Conservation (phyloP, 2,888 invertebrate genomes). For the Cataglyphis altisquamis region DNA sequence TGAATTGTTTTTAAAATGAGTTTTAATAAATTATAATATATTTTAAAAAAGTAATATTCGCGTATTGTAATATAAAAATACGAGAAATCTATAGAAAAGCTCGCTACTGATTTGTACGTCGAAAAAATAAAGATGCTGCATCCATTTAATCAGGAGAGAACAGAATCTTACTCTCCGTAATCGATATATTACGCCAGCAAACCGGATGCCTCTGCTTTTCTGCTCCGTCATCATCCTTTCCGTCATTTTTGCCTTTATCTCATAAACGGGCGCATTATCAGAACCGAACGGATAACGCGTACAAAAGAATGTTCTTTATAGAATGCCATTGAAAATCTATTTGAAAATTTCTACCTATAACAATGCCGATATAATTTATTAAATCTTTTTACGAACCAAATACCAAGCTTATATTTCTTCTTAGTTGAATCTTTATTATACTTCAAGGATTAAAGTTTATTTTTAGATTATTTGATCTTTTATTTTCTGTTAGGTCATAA, state of each 20-base stretch:
- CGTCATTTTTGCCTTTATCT: conserved; percentile 11
- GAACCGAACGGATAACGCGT: not conserved
- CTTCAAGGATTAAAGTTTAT: conserved; percentile 23
- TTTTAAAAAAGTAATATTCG: not conserved
- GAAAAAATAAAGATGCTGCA: not conserved
- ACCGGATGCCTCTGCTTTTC: not conserved
- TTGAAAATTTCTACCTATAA: conserved; percentile 19
- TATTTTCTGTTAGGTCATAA: conserved; percentile 2
- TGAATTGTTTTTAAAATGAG: not conserved
- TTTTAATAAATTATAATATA: not conserved
- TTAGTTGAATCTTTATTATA: conserved; percentile 1
- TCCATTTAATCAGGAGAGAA: not conserved
- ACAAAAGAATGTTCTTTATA: conserved; percentile 22
- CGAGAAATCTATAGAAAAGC: not conserved
- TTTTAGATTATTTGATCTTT: conserved; percentile 26
- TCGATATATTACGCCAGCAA: conserved; percentile 1
- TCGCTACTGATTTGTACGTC: not conserved
- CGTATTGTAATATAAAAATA: not conserved
- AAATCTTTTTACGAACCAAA: conserved; percentile 5
- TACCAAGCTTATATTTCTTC: not conserved
- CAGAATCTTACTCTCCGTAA: not conserved
- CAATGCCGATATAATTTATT: conserved; percentile 19
- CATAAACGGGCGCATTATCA: conserved; percentile 11
- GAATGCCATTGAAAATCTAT: conserved; percentile 18
- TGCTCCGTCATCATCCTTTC: not conserved